Evolutionary conservation across 30 jellyfish, hydroid and myxozoan species (phyloP), one percentile per base, ranked within the genome.

Genomic region (Aurelia aurita): DNA sequence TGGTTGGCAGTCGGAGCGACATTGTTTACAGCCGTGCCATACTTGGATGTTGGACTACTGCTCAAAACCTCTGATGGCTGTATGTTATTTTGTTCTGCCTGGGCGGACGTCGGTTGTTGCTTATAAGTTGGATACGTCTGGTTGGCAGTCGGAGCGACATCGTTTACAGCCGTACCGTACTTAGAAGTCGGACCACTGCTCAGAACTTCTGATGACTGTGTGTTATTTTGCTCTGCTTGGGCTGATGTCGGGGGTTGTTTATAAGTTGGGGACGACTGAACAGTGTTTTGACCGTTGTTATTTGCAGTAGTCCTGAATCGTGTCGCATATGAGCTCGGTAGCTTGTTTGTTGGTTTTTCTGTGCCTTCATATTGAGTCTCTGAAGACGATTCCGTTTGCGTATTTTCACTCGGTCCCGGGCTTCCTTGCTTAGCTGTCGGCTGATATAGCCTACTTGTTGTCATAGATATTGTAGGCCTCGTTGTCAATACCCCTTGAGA

Each of bases 381-480:
- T 39, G 51, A 39, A 39, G 51, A 4, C 13, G 51, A 6, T 39
- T 39, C 51, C 51, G 51, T 39, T 39, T 39, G 51, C 16, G 0
- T 39, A 53, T 53, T 9, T 55, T 55, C 67, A 22, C 29, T 55
- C 12, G 67, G 29, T 16, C 25, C 31, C 2, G 31, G 69, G 43
- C 72, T 20, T 47, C 46, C 72, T 75, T 60, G 76, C 39, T 58
- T 28, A 13, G 63, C 83, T 77, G 88, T 77, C 3, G 78, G 14
- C 20, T 15, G 43, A 21, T 75, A 54, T 3, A 54, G 58, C 10
- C 65, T 75, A 47, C 55, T 77, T 1, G 69, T 34, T 55, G 88
- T 26, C 58, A 59, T 39, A 2, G 88, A 32, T 67, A 51, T 51
- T 0, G 58, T 45, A 22, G 28, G 58, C 28, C 58, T 45, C 18